phyloP scores from a whole-genome alignment of 2,113 vertebrate species.

The Tonatia bakeri region DNA sequence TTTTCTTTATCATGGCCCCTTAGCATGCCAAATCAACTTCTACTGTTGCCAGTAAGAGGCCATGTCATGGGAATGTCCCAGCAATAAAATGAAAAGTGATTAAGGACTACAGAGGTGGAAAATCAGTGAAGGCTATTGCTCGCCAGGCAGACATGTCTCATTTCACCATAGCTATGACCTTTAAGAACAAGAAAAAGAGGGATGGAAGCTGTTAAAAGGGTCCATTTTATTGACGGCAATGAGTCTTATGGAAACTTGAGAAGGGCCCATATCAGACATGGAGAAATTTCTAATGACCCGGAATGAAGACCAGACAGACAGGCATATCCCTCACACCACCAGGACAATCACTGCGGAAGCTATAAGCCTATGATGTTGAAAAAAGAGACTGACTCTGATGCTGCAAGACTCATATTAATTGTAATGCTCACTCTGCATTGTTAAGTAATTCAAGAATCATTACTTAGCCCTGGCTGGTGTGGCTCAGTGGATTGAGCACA shows the following conservation, averaged over 20 bases:
- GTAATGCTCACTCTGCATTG: background rate
- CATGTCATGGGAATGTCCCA: background rate
- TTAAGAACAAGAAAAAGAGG: background rate
- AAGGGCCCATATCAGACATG: background rate
- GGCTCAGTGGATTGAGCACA: too few species aligned
- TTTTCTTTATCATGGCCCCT: background rate
- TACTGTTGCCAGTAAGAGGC: background rate
- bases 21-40: background rate
- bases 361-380: background rate
- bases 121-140: background rate
- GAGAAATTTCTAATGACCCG: background rate
- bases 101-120: background rate
- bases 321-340: background rate
- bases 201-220: background rate
- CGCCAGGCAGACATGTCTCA: background rate
- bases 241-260: background rate
- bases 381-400: background rate
- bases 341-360: background rate
- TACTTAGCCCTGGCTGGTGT: background rate
- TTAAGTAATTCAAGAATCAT: background rate
- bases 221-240: background rate
- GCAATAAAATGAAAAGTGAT: background rate
- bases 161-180: background rate
- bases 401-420: background rate
- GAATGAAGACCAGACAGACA: background rate